These are phyloP conservation scores for Ceratitis capitata DNA, from an alignment of 1,140 invertebrate genomes.

Conservation along the genomic window DNA sequence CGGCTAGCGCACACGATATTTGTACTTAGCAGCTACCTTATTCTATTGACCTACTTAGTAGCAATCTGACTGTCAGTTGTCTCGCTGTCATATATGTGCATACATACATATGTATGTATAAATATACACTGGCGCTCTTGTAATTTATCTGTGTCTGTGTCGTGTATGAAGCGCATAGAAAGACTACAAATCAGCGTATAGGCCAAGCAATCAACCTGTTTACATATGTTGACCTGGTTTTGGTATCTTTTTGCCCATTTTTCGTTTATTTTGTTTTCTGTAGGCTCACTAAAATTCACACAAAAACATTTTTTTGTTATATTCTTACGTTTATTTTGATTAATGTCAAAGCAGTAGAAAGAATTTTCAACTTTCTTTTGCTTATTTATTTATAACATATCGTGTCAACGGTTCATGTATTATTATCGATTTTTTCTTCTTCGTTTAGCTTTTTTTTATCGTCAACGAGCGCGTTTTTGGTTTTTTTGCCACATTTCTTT, in stretches of 20 bases:
- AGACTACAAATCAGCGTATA: not conserved
- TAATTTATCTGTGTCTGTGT: slow-evolving; percentile 18
- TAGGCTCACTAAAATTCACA: not conserved
- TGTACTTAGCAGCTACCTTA: not conserved
- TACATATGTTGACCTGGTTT: slow-evolving; percentile 27
- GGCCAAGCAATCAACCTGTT: not conserved
- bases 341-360: not conserved
- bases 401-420: too few relatives aligned
- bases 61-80: not conserved
- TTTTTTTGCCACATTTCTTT: too few relatives aligned
- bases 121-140: not conserved
- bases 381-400: not conserved
- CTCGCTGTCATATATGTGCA: too few relatives aligned
- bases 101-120: too few relatives aligned
- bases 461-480: too few relatives aligned
- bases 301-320: not conserved
- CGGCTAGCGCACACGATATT: not conserved
- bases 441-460: too few relatives aligned
- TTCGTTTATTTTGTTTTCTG: not conserved
- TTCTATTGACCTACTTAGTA: slow-evolving; percentile 29
- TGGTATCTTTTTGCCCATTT: not conserved
- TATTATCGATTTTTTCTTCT: too few relatives aligned
- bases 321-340: not conserved
- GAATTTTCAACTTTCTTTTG: not conserved
- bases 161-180: not conserved